phyloP scores from a whole-genome alignment of 2,113 vertebrate genomes.

The Chionodraco myersi region DNA sequence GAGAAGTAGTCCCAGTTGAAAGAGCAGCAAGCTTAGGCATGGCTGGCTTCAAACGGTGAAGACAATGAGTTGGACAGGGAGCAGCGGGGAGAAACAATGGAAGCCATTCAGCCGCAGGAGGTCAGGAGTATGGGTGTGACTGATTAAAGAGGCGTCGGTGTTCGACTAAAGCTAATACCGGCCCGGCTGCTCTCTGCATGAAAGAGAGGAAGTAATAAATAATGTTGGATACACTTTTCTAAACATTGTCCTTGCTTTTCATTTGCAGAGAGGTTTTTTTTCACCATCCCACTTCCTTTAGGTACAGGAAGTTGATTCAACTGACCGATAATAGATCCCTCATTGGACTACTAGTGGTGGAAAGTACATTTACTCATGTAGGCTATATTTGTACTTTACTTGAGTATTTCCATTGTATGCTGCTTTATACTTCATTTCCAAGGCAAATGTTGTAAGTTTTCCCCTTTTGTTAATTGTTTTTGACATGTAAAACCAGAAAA shows the following conservation, averaged over 20 bases:
- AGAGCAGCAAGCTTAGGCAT: slow-evolving; percentile 74
- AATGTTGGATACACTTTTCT: slow-evolving; percentile 63
- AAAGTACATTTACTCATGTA: too few relatives aligned
- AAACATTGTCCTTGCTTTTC: slow-evolving; percentile 19
- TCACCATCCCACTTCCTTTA: slow-evolving; percentile 12
- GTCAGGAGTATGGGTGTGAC: slow-evolving; percentile 81
- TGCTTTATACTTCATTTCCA: too few relatives aligned
- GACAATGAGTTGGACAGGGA: slow-evolving; percentile 72
- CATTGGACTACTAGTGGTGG: not conserved
- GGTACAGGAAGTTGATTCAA: slow-evolving; percentile 39
- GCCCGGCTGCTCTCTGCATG: slow-evolving; percentile 67
- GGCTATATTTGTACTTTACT: too few relatives aligned
- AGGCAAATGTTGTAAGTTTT: too few relatives aligned
- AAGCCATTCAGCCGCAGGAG: slow-evolving; percentile 70
- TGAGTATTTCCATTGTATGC: too few relatives aligned
- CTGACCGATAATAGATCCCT: slow-evolving; percentile 23
- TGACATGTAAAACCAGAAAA: too few relatives aligned
- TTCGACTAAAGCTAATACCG: slow-evolving; percentile 72
- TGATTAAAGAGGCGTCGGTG: slow-evolving; percentile 76
- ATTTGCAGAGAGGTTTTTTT: slow-evolving; percentile 23
- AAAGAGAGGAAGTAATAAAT: slow-evolving; percentile 85
- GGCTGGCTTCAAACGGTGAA: slow-evolving; percentile 67
- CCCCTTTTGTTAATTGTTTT: too few relatives aligned
- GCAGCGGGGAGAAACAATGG: slow-evolving; percentile 70
- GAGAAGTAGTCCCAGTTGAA: slow-evolving; percentile 46